Evolutionary conservation across 2,113 vertebrate genomes (phyloP).

Genomic region (Phycodurus eques): DNA sequence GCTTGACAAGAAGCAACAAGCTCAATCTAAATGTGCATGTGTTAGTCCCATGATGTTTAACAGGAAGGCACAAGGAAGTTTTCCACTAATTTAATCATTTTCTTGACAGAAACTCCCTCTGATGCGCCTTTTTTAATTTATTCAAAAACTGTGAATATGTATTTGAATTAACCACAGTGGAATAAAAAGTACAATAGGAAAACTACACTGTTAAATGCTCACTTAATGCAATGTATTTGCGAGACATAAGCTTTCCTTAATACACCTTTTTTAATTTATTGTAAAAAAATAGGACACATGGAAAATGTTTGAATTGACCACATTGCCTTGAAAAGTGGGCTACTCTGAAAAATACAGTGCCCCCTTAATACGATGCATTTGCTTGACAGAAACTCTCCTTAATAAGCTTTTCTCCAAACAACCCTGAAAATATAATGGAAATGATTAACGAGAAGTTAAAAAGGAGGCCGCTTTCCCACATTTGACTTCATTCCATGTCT

Average conservation of each 20-base stretch:
- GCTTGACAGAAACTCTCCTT: background rate
- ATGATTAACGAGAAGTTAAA: background rate
- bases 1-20: conserved; percentile 54
- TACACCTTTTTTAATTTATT: background rate
- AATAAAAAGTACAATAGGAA: background rate
- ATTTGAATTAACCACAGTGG: background rate
- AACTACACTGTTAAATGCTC: too few species aligned
- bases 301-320: too few species aligned
- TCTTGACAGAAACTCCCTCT: background rate
- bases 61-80: conserved; percentile 23
- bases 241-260: background rate
- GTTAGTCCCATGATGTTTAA: conserved; percentile 39
- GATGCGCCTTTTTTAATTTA: background rate
- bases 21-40: conserved; percentile 54
- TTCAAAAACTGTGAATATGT: background rate
- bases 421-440: conserved; percentile 15
- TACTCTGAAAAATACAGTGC: background rate
- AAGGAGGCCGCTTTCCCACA: conserved; percentile 9
- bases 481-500: conserved; percentile 6
- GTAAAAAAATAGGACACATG: background rate
- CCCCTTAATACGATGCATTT: background rate
- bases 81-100: conserved; percentile 33
- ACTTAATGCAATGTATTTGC: background rate
- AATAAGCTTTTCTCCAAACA: background rate
- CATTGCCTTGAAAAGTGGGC: background rate